phyloP scores from a whole-genome alignment of 1,140 invertebrate genomes.

The Goniozus legneri region DNA sequence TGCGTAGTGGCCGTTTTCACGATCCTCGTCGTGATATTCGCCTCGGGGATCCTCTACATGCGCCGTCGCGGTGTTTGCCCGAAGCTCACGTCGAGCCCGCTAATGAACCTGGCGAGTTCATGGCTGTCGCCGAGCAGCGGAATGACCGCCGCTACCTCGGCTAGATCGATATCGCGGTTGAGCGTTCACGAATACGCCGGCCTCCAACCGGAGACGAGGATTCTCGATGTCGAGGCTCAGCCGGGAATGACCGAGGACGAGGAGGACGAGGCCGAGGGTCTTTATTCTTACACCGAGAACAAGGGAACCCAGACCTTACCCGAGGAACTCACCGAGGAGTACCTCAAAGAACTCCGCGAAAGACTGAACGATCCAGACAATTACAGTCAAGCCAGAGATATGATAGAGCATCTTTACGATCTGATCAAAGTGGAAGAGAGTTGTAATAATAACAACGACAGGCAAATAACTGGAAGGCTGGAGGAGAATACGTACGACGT shows the following conservation, averaged over 20 bases:
- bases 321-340: conserved; percentile 70
- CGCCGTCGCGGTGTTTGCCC: conserved; percentile 56
- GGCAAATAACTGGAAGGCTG: conserved; percentile 36
- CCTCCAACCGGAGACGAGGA: conserved; percentile 51
- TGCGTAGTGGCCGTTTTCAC: conserved; percentile 53
- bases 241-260: conserved; percentile 31
- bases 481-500: conserved; percentile 68
- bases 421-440: conserved; percentile 72
- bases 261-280: conserved; percentile 39
- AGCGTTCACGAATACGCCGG: conserved; percentile 66
- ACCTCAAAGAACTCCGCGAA: conserved; percentile 65
- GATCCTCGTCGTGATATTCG: conserved; percentile 52
- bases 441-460: conserved; percentile 61
- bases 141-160: conserved; percentile 52
- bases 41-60: conserved; percentile 56
- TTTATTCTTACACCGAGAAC: conserved; percentile 58
- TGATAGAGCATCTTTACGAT: conserved; percentile 76
- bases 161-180: conserved; percentile 60
- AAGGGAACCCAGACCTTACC: conserved; percentile 70
- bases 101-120: conserved; percentile 39
- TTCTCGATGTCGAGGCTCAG: conserved; percentile 36
- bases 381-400: conserved; percentile 70
- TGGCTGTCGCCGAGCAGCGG: conserved; percentile 43
- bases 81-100: conserved; percentile 39
- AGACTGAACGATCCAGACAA: conserved; percentile 70